Evolutionary conservation across 2,113 vertebrate genomes (phyloP), one percentile per base, ranked within the genome.

Genomic region (Odontesthes bonariensis): DNA sequence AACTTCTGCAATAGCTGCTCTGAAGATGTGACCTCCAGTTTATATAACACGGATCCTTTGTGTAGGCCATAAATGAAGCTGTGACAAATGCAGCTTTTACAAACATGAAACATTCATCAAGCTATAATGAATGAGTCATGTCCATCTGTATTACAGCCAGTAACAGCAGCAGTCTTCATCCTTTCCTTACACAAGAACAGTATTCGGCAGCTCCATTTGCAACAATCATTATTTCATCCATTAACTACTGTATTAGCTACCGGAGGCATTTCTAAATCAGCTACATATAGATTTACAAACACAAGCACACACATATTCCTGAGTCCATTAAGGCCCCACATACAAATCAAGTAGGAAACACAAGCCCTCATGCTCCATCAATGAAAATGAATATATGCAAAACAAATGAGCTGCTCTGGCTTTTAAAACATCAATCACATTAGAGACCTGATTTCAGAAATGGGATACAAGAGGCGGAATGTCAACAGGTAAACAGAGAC

Each of bases 321-420:
- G 20, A 77, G 71, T 85, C 90, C 87, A 91, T 92, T 92, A 92
- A 56, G 47, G 57, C 53, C n/a, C 63, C 56, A 60, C 79, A 42
- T 53, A 83, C 75, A 82, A 86, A 86, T 79, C 60, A 73, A 81
- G 81, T 53, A 83, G 86, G 91, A 91, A 92, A 92, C 67, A 79
- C 77, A 89, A 91, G 83, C 83, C 86, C 65, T 74, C 13, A 55
- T 27, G 44, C 80, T 76, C 79, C 79, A 64, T 77, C 81, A 17
- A 71, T 88, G 90, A 87, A 89, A 92, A 90, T 92, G 72, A 92
- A 92, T 87, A 92, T 89, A 92, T 91, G 89, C 89, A 87, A 92
- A 90, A 89, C 74, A 82, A 88, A 88, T 23, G 72, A 89, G 80
- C 86, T 75, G 68, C 82, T 76, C 64, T 3, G 62, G 89, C 88